Evolutionary conservation across 2,113 vertebrate species (phyloP), one percentile per base, ranked within the genome.

Genomic region (Ornithorhynchus anatinus): DNA sequence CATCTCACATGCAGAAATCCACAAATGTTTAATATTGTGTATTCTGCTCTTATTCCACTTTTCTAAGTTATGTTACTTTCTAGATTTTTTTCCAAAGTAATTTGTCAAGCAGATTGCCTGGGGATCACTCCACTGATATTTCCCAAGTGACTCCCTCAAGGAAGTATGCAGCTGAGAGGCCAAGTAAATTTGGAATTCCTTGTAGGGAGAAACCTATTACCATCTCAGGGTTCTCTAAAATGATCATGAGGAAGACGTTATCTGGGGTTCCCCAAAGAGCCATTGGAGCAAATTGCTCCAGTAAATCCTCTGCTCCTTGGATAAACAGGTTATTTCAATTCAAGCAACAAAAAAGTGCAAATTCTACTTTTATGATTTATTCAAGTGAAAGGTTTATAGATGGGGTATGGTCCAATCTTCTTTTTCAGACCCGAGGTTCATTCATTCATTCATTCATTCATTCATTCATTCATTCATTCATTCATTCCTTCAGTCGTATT

Each of bases 181-280:
- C 69, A 58, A 72, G 47, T 17, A 59, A 14, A 9, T 22, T 56
- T 27, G 29, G 11, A 10, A 77, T 81, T 79, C 69, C 79, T 77
- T 84, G 35, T 75, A 80, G 73, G 81, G 48, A 72, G 72, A 60
- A 47, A 77, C 60, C 64, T 59, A n/a, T 4, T 61, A 32, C 51
- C 70, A 23, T 66, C 17, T 69, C 23, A 72, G 67, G 66, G 67
- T 64, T 27, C 8, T 38, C 16, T 77, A 4, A 27, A 50, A 50
- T 8, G 47, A 50, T 29, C 14, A 27, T 14, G 15, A 29, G 7
- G 29, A 16, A 29, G 25, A 27, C 4, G 25, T 50, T 48, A 48
- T 29, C 45, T 25, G 23, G 25, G 22, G 4, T 50, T 29, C 47
- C 25, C 8, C 31, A 17, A 29, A 50, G 19, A n/a, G n/a, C n/a